phyloP scores from a whole-genome alignment of 2,113 vertebrate species.

The Mormyrus lacerda region DNA sequence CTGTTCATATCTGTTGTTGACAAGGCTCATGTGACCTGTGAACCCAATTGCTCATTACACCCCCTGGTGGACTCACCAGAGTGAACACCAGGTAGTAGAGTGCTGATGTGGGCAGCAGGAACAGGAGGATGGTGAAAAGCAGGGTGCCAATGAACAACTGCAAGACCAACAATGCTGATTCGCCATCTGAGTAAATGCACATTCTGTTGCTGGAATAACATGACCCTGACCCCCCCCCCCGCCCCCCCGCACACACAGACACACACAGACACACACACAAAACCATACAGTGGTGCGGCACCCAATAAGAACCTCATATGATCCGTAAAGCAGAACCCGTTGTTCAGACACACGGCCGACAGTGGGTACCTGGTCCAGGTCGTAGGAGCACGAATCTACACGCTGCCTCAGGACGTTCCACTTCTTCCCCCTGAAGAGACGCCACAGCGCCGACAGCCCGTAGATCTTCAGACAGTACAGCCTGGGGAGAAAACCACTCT shows the following conservation, averaged over 20 bases:
- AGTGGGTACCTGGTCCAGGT: conserved; percentile 83
- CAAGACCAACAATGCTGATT: background rate
- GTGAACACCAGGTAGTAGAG: conserved; percentile 95
- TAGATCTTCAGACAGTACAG: conserved; percentile 90
- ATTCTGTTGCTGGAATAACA: background rate
- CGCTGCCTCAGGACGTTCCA: conserved; percentile 93
- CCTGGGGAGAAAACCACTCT: conserved; percentile 50
- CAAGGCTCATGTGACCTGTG: background rate
- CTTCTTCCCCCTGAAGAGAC: conserved; percentile 95
- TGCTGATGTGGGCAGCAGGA: conserved; percentile 87
- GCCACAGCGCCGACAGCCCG: conserved; percentile 90
- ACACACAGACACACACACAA: too few relatives aligned
- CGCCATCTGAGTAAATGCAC: background rate
- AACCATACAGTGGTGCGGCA: background rate
- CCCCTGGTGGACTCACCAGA: background rate
- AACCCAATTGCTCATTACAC: background rate
- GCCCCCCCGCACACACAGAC: too few relatives aligned
- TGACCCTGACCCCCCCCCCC: background rate
- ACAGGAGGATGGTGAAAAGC: conserved; percentile 88
- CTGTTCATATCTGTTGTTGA: background rate
- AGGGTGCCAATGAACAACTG: conserved; percentile 92
- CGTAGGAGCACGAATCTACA: conserved; percentile 95
- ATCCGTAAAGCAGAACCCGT: background rate
- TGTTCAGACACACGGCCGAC: background rate
- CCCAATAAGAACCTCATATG: background rate